Evolutionary conservation across 2,888 invertebrate species (phyloP).

Genomic region (Gastrophysa polygoni): DNA sequence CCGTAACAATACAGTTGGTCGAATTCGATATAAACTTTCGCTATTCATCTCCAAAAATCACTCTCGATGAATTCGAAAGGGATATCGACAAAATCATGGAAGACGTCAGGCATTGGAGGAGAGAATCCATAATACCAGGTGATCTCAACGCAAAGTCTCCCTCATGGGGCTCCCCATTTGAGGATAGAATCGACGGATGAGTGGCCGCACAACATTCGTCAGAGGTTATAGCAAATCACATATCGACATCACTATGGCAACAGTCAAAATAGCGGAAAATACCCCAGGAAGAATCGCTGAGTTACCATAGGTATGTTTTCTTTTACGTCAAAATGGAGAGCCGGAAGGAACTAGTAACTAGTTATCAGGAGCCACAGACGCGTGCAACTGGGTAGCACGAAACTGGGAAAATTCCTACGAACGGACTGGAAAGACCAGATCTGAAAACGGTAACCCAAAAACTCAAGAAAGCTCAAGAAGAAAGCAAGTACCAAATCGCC

Average conservation of each 20-base stretch:
- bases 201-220: constrained; percentile 12
- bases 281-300: neutral
- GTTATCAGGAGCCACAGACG: neutral
- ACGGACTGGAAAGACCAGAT: neutral
- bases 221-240: neutral
- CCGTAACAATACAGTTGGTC: neutral
- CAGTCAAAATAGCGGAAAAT: neutral
- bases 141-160: constrained; percentile 19
- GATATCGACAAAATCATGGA: constrained; percentile 12
- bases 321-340: constrained; percentile 11
- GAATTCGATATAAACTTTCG: constrained; percentile 3
- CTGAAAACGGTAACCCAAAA: neutral
- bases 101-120: neutral
- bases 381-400: neutral
- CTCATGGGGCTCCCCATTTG: constrained; percentile 10
- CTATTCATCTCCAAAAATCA: constrained; percentile 11
- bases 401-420: neutral
- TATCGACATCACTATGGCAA: constrained; percentile 16
- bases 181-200: constrained; percentile 9
- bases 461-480: neutral
- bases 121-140: constrained; percentile 5
- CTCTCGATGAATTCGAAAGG: neutral
- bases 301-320: constrained; percentile 6
- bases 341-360: neutral
- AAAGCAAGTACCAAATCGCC: neutral